Evolutionary conservation across 2,797 vertebrate genomes (phyloP), one percentile per base, ranked within the genome.

Genomic region (Falco rusticolus): DNA sequence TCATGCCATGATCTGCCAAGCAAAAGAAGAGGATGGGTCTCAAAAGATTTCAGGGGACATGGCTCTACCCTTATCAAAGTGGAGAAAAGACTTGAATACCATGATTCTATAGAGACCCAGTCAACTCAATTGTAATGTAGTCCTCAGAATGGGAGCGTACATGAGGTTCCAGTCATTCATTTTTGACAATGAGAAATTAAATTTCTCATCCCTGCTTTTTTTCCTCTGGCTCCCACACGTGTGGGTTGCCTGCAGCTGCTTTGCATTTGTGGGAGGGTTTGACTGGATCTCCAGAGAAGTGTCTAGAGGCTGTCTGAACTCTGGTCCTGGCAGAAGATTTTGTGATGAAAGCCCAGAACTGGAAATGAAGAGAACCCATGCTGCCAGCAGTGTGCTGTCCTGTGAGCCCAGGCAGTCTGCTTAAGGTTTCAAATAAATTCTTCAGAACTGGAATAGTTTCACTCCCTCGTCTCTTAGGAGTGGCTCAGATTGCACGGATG

Each of bases 301-400:
- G 47, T 75, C 77, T 90, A 78, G 57, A 88, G 76, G 37, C 69
- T 88, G 60, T 59, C 48, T 91, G 83, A 93, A 78, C 65, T 75
- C 65, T 78, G 29, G 8, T 50, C 11, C 72, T 95, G 79, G 61
- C 43, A 90, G 80, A 86, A 20, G 2, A 78, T 79, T 59, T 57
- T 79, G 80, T 34, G 72, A 43, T 84, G 93, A 93, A 88, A 96
- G 83, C 53, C 20, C 61, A 86, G 71, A 78, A 88, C 33, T 88
- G 77, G 69, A 90, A 94, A 84, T 68, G 7, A 89, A 84, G 66
- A 84, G 57, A 84, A 21, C 12, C 21, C 60, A 11, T 72, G 41
- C 65, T 95, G 66, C 74, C 78, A 91, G 83, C 43, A 78, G 16
- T 45, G 28, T 60, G 29, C 50, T 90, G 37, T 75, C 57, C 41